Percentiles rank a stretch among this genome's conserved stretches.
These are phyloP conservation scores for Heterotilapia buettikoferi DNA, from an alignment of 2,113 vertebrate genomes.

Conservation along the genomic window DNA sequence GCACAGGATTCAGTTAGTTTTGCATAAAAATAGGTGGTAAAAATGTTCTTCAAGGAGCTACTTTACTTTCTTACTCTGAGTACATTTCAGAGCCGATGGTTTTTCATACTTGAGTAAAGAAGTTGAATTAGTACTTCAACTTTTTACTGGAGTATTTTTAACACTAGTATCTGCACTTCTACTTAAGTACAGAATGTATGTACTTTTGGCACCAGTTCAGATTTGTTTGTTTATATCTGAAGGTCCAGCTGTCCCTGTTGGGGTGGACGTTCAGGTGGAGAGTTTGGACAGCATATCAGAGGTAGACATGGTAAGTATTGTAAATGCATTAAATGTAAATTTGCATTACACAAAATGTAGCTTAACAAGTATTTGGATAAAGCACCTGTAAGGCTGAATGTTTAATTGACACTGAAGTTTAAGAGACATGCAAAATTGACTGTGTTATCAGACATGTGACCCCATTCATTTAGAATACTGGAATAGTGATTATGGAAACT, in stretches of 20 bases:
- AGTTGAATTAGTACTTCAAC: not conserved
- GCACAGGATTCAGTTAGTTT: not conserved
- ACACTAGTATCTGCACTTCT: not conserved
- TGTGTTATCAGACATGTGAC: not conserved
- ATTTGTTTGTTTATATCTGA: not conserved
- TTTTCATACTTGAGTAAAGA: not conserved
- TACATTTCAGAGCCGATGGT: not conserved
- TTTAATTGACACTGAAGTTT: not conserved
- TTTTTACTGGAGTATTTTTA: not conserved
- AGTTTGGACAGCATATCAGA: conserved; percentile 96
- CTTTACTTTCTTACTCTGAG: not conserved
- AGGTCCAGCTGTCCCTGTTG: conserved; percentile 94
- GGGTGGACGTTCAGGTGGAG: conserved; percentile 93
- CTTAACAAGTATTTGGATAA: not conserved
- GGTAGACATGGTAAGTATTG: conserved; percentile 88
- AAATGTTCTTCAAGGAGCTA: not conserved
- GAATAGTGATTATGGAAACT: not conserved
- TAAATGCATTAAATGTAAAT: not conserved
- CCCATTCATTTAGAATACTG: not conserved
- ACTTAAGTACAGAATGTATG: not conserved
- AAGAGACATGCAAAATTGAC: not conserved
- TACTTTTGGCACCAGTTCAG: not conserved
- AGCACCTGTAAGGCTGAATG: not conserved
- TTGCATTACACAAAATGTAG: not conserved
- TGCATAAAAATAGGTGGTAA: not conserved